phyloP scores from a whole-genome alignment of 2,113 vertebrate genomes.

The Lontra canadensis region DNA sequence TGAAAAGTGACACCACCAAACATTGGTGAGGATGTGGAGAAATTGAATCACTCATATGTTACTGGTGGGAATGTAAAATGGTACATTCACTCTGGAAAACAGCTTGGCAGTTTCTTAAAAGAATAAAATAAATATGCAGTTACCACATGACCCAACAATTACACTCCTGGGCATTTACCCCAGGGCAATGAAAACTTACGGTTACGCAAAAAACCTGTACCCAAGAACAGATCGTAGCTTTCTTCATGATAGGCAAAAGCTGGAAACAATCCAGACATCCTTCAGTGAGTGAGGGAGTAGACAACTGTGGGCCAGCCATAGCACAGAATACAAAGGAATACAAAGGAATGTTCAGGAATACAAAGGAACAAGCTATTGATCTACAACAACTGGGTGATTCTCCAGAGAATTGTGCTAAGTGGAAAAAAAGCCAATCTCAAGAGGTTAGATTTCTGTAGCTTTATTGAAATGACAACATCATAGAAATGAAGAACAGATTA shows the following conservation, averaged over 20 bases:
- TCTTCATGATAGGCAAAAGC: not conserved
- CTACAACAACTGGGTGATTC: not conserved
- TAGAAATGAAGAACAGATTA: not conserved
- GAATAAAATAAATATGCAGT: not conserved
- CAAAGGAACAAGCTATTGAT: not conserved
- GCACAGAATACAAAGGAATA: not conserved
- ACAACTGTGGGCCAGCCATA: not conserved
- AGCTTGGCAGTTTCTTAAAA: not conserved
- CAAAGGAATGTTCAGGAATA: not conserved
- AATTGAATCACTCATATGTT: not conserved
- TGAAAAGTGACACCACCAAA: not conserved
- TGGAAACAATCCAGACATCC: not conserved
- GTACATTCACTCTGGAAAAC: not conserved
- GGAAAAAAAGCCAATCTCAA: not conserved
- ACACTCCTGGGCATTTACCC: not conserved
- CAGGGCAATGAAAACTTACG: not conserved
- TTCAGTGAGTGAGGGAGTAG: not conserved
- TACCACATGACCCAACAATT: not conserved
- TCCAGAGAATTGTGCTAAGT: not conserved
- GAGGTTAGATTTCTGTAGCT: not conserved
- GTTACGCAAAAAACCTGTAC: not conserved
- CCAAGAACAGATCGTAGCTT: not conserved
- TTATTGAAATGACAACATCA: not conserved
- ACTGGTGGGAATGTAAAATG: not conserved
- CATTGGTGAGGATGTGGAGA: not conserved